These are phyloP conservation scores for Bicyclus anynana DNA, from an alignment of 1,140 invertebrate species.

Conservation along the genomic window DNA sequence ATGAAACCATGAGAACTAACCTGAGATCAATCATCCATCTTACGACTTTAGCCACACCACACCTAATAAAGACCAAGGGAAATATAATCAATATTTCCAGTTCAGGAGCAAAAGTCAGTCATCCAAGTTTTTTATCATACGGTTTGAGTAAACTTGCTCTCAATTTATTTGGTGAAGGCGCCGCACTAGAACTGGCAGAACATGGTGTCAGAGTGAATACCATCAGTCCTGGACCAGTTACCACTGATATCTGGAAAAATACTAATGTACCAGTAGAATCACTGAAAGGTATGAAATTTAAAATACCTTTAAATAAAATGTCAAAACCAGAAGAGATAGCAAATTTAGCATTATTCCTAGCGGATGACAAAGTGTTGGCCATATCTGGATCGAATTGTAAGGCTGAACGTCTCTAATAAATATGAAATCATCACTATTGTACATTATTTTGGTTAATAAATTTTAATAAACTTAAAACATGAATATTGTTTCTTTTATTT, in stretches of 20 bases:
- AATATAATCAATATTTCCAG: constrained; percentile 32
- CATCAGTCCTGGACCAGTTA: neutral
- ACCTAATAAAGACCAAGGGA: constrained; percentile 28
- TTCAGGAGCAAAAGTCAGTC: constrained; percentile 16
- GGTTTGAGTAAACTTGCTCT: constrained; percentile 19
- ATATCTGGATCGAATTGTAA: constrained; percentile 5
- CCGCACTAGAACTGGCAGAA: constrained; percentile 17
- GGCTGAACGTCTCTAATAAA: neutral
- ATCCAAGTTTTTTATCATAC: neutral
- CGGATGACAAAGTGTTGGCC: neutral
- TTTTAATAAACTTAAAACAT: too few relatives aligned
- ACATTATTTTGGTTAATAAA: too few relatives aligned
- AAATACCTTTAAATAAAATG: neutral
- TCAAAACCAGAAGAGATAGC: neutral
- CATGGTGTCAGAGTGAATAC: constrained; percentile 11
- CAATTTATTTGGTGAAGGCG: constrained; percentile 19
- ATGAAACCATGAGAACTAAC: constrained; percentile 22
- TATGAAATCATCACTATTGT: too few relatives aligned
- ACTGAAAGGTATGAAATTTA: neutral
- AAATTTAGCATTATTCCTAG: neutral
- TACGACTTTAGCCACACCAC: constrained; percentile 16
- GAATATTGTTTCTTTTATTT: too few relatives aligned
- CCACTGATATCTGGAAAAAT: neutral
- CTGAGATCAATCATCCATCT: constrained; percentile 21
- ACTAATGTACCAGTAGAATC: neutral